These are phyloP conservation scores for Drosophila nigrodunni DNA, from an alignment of 1,140 invertebrate species.

Conservation along the genomic window DNA sequence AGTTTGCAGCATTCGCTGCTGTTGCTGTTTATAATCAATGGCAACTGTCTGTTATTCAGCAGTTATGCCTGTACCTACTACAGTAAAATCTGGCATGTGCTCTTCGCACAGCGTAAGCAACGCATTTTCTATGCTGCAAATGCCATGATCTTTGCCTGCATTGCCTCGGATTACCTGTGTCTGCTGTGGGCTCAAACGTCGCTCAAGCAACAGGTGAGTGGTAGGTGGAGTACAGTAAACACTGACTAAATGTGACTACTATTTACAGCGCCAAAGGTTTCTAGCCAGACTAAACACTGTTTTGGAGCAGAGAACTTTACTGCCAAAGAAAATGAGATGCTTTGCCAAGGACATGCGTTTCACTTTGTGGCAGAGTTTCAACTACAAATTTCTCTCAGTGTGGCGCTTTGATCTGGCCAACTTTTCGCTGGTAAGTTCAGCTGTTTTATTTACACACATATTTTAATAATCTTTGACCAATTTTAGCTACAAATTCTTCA, in stretches of 20 bases:
- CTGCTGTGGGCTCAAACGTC: conserved; percentile 40
- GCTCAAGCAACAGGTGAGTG: conserved; percentile 57
- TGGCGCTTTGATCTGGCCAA: conserved; percentile 49
- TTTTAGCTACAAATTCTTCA: conserved; percentile 18
- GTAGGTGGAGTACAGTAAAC: background rate
- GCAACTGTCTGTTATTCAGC: conserved; percentile 62
- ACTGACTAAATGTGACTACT: background rate
- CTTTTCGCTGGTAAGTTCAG: conserved; percentile 38
- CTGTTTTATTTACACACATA: background rate
- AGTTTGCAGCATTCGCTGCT: conserved; percentile 54
- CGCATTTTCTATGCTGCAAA: conserved; percentile 75
- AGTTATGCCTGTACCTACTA: conserved; percentile 59
- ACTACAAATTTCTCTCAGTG: conserved; percentile 27
- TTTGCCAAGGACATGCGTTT: conserved; percentile 52
- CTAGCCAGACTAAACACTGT: conserved; percentile 6
- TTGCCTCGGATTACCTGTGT: conserved; percentile 64
- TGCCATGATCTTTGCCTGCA: conserved; percentile 67
- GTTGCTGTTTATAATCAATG: conserved; percentile 65
- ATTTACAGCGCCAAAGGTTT: conserved; percentile 44
- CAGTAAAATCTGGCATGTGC: conserved; percentile 58
- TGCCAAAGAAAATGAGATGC: conserved; percentile 21
- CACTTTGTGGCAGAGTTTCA: conserved; percentile 21
- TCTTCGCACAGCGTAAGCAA: conserved; percentile 55
- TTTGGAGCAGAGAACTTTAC: conserved; percentile 4
- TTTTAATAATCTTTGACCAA: background rate